These are phyloP conservation scores for Morpho helenor DNA, from an alignment of 2,888 invertebrate genomes.

Conservation along the genomic window DNA sequence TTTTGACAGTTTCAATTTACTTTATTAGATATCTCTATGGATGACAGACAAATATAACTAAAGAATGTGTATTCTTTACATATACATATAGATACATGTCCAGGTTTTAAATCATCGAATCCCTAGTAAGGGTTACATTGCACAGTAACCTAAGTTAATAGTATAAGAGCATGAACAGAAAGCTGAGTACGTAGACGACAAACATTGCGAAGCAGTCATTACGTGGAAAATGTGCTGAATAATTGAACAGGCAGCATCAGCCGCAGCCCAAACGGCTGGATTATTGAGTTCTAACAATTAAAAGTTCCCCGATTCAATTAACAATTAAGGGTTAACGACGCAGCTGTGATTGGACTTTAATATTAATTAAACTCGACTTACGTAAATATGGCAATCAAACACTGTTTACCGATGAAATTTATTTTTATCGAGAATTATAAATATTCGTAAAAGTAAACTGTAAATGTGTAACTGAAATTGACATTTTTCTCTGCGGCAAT, in stretches of 20 bases:
- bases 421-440: not conserved
- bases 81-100: no score
- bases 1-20: no score
- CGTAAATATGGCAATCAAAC: slow-evolving; percentile 34
- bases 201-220: slow-evolving; percentile 33
- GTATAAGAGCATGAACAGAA: not conserved
- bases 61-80: no score
- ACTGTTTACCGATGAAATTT: not conserved
- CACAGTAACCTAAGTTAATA: no score
- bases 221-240: slow-evolving; percentile 49
- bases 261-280: slow-evolving; percentile 40
- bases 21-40: no score
- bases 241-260: slow-evolving; percentile 47
- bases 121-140: no score
- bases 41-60: no score
- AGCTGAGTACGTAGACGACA: slow-evolving; percentile 5
- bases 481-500: no score
- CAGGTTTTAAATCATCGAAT: no score
- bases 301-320: slow-evolving; percentile 55
- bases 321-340: slow-evolving; percentile 54
- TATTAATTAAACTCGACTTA: slow-evolving; percentile 47
- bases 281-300: slow-evolving; percentile 59
- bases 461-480: no score
- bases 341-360: slow-evolving; percentile 50
- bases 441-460: no score